Percentiles rank a stretch among this genome's conserved stretches.
Conservation (phyloP, 2,797 vertebrate genomes). For the Myotis vivesi region DNA sequence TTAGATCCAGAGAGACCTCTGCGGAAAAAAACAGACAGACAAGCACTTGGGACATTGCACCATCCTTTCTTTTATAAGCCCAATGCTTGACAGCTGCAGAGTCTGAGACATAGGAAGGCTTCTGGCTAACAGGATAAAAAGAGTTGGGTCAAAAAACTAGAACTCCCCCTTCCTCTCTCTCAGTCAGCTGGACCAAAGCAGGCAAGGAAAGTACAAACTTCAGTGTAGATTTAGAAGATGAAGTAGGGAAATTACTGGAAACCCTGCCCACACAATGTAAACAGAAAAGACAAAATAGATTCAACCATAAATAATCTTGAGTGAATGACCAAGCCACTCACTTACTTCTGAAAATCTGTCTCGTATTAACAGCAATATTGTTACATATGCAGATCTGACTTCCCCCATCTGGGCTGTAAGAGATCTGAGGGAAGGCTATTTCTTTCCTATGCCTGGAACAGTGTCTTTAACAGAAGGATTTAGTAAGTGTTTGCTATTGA, state of each 20-base stretch:
- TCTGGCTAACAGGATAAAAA: background rate
- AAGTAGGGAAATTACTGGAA: background rate
- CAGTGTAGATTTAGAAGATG: background rate
- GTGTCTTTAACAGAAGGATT: background rate
- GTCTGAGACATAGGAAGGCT: background rate
- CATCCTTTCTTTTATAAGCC: slow-evolving; percentile 7
- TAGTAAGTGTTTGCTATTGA: background rate
- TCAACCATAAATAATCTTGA: background rate
- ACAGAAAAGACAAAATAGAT: background rate
- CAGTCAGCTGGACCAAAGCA: background rate
- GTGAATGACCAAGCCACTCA: background rate
- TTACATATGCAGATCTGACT: background rate
- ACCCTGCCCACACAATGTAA: background rate
- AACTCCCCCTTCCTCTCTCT: background rate
- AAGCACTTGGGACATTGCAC: background rate
- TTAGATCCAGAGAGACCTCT: background rate
- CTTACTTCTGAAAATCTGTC: background rate
- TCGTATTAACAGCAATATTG: background rate
- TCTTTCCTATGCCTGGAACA: background rate
- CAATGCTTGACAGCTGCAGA: background rate
- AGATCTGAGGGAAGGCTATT: background rate
- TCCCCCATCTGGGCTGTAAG: background rate
- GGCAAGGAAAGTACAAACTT: background rate
- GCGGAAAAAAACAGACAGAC: background rate
- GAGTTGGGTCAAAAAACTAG: background rate